Percentiles rank a stretch among this genome's conserved stretches.
Evolutionary conservation across 2,797 vertebrate species (phyloP).

Genomic region (Chrysocyon brachyurus): DNA sequence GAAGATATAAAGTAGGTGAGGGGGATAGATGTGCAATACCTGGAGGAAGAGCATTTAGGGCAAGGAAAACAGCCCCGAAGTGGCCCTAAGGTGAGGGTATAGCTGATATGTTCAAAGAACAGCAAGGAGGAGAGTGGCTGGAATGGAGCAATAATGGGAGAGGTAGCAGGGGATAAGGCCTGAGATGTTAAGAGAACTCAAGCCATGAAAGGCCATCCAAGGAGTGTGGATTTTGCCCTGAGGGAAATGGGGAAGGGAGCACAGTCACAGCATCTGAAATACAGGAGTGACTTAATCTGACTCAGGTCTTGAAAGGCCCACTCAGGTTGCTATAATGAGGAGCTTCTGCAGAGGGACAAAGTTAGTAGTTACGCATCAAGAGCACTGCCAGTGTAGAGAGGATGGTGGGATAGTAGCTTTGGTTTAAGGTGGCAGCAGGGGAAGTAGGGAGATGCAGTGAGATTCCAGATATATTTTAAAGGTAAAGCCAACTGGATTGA

Average conservation of each 20-base stretch:
- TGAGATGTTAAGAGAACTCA: neutral
- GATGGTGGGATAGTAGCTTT: neutral
- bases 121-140: neutral
- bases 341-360: neutral
- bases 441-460: neutral
- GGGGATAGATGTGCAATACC: neutral
- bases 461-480: neutral
- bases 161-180: neutral
- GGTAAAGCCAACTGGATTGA: neutral
- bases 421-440: neutral
- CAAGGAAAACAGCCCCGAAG: neutral
- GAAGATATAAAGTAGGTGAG: neutral
- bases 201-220: neutral
- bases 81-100: neutral
- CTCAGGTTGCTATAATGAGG: neutral
- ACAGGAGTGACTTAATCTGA: neutral
- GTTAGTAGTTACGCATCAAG: neutral
- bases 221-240: neutral
- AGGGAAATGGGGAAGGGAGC: neutral
- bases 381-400: neutral
- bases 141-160: neutral
- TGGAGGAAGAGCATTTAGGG: neutral
- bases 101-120: neutral
- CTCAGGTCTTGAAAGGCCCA: neutral
- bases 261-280: fast-evolving